Base-by-base conservation (phyloP, 2,113 vertebrate species). In the Peucedramus taeniatus region DNA sequence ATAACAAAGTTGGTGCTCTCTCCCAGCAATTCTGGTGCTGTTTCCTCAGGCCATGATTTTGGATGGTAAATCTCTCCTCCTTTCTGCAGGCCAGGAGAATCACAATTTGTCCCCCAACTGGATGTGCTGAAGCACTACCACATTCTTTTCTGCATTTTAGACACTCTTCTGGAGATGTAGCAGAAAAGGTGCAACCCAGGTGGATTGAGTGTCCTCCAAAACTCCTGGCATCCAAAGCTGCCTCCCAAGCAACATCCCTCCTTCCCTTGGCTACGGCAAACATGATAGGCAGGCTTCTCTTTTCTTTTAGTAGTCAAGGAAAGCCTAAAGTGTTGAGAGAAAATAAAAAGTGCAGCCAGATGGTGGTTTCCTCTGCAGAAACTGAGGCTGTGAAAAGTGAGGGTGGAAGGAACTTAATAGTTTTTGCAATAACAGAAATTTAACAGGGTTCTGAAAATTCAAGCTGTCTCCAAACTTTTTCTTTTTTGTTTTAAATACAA, bases 351-450 rank as follows among this genome's bases (percentile, higher is more conserved):
- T 92, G 26, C 56, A 75, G 23, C 31, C 59, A 77, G 60, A 21
- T 42, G 56, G 54, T 64, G 26, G 33, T 40, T 86, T 88, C 51
- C 69, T 7, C 8, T 81, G 53, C 53, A 89, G 83, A 61, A 93
- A 23, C 50, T 15, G n/a, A 30, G 40, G 9, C 72, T 86, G 20
- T 83, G 68, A 93, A 77, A 81, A 0, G 0, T 68, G 72, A 75
- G 26, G 60, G 37, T 71, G 27, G 53, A 45, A 83, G 50, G 15
- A 88, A 37, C 83, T 66, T 60, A 44, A 61, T 50, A 74, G 0
- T 47, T 92, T 92, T 92, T 95, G 37, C 31, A 40, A 49, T 51
- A 83, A 50, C 68, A 90, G 70, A 86, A 72, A 49, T 80, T 61
- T 60, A 72, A 49, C 1, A 7, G n/a, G 13, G 13, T 86, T 94